A percentile compares a stretch with the other conserved stretches of the same genome.
phyloP scores from a whole-genome alignment of 2,888 invertebrate genomes.

The Hoplodrina blanda region DNA sequence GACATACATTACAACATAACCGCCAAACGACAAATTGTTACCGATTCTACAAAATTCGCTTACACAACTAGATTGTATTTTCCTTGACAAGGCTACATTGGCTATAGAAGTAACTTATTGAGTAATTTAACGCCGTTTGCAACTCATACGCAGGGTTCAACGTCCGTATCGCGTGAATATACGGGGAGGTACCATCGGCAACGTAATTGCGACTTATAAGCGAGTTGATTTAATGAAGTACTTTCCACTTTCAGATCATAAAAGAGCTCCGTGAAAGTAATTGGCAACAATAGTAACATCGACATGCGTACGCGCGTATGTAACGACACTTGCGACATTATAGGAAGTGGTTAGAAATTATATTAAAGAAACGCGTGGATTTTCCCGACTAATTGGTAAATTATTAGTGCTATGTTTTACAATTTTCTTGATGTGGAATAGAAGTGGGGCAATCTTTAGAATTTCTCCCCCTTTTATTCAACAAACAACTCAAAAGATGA shows the following conservation, averaged over 20 bases:
- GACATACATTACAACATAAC: slow-evolving; percentile 20
- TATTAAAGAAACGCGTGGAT: slow-evolving; percentile 33
- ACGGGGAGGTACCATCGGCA: slow-evolving; percentile 62
- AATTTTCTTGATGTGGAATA: background rate
- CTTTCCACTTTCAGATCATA: slow-evolving; percentile 86
- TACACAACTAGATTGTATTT: slow-evolving; percentile 35
- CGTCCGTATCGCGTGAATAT: slow-evolving; percentile 71
- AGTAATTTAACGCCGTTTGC: slow-evolving; percentile 44
- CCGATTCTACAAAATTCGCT: slow-evolving; percentile 39
- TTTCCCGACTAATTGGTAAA: slow-evolving; percentile 22
- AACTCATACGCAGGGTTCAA: slow-evolving; percentile 63
- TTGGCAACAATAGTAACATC: slow-evolving; percentile 63
- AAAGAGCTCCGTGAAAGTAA: slow-evolving; percentile 82
- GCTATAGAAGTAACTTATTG: slow-evolving; percentile 36
- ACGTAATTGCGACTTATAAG: slow-evolving; percentile 73
- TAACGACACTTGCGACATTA: slow-evolving; percentile 50
- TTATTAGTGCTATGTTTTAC: slow-evolving; percentile 9
- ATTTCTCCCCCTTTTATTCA: background rate
- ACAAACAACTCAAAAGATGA: background rate
- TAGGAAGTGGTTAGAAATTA: slow-evolving; percentile 53
- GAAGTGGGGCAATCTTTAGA: background rate
- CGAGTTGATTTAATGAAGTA: slow-evolving; percentile 79
- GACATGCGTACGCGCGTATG: slow-evolving; percentile 32
- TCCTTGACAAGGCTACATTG: slow-evolving; percentile 20
- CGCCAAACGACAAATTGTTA: slow-evolving; percentile 24